Evolutionary conservation across 2,888 invertebrate genomes (phyloP).

Genomic region (Macrosoma leucophasiata): DNA sequence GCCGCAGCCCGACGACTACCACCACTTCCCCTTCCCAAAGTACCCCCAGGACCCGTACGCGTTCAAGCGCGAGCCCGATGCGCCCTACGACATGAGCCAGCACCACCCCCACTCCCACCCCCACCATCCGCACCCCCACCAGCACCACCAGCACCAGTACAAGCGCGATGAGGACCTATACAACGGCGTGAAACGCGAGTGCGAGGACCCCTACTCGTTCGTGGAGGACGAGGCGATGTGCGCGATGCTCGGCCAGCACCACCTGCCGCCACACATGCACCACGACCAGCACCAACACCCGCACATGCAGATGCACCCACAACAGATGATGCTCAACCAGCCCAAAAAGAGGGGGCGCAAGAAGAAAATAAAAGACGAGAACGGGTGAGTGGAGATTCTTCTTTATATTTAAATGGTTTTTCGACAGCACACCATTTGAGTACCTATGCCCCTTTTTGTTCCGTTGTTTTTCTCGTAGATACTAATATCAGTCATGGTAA

Average conservation of each 20-base stretch:
- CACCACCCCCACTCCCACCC: conserved; percentile 39
- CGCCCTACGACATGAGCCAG: conserved; percentile 67
- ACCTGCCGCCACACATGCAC: conserved; percentile 47
- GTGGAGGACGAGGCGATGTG: conserved; percentile 85
- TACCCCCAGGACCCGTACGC: conserved; percentile 55
- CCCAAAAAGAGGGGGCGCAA: conserved; percentile 91
- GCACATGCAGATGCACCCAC: conserved; percentile 53
- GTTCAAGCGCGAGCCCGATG: conserved; percentile 61
- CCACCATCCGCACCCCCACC: conserved; percentile 32
- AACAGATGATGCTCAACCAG: conserved; percentile 68
- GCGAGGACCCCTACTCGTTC: conserved; percentile 89
- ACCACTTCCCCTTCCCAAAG: conserved; percentile 63
- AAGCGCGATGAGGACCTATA: conserved; percentile 62
- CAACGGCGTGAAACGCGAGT: conserved; percentile 74
- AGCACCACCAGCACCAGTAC: conserved; percentile 30
- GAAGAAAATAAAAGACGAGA: conserved; percentile 85
- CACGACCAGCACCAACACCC: conserved; percentile 45
- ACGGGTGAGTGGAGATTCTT: conserved; percentile 73
- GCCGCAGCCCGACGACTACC: conserved; percentile 42
- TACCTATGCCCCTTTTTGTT: too few relatives aligned
- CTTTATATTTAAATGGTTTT: too few relatives aligned
- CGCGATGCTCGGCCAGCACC: conserved; percentile 66
- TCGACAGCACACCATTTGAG: too few relatives aligned
- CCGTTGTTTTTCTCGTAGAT: too few relatives aligned
- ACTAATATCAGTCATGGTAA: too few relatives aligned